Evolutionary conservation across 2,797 vertebrate genomes (phyloP), one percentile per base, ranked within the genome.

Genomic region (Oreochromis grahami): DNA sequence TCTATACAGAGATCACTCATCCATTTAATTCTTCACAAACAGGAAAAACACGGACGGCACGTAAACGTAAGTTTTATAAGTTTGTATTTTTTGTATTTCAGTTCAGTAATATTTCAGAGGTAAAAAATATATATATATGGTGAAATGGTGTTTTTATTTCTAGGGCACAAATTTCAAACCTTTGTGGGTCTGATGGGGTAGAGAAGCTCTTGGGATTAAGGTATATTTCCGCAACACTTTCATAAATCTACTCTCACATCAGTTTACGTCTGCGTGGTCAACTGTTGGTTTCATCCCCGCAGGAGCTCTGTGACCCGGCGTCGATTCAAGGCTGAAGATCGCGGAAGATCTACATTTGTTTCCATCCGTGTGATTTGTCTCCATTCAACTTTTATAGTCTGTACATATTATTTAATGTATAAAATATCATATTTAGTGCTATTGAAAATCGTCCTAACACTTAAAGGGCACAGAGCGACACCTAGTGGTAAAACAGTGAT

Each of bases 121-220:
- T 34, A 26, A 50, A 43, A 2, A n/a, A 51, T n/a, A n/a, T n/a
- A n/a, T n/a, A 19, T 4, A 7, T 7, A 15, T 21, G 1, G 34
- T 4, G 2, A 60, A 77, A 9, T 5, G 10, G 3, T 52, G 3
- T 19, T 77, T 85, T 84, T 6, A 36, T 70, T 87, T 60, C 6
- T 77, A 96, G 95, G 89, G 8, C 83, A 95, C 2, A 94, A 76
- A 82, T 94, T 93, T 65, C 89, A 94, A 79, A 91, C 91, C n/a
- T 96, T 94, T 85, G 88, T 96, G 53, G 94, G 93, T 32, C 86
- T 96, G 74, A 96, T 96, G 95, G 95, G 95, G 5, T 96, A 94
- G 88, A 88, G 92, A 51, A 60, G 84, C 48, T 85, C 79, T 26
- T 81, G 74, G 60, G 80, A 90, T 80, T 13, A 65, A 86, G 89